Percentiles rank a stretch among this genome's conserved stretches.
Evolutionary conservation across 53 echinoderm and acorn worm genomes (phyloP).

Genomic region (Apostichopus leukothele): DNA sequence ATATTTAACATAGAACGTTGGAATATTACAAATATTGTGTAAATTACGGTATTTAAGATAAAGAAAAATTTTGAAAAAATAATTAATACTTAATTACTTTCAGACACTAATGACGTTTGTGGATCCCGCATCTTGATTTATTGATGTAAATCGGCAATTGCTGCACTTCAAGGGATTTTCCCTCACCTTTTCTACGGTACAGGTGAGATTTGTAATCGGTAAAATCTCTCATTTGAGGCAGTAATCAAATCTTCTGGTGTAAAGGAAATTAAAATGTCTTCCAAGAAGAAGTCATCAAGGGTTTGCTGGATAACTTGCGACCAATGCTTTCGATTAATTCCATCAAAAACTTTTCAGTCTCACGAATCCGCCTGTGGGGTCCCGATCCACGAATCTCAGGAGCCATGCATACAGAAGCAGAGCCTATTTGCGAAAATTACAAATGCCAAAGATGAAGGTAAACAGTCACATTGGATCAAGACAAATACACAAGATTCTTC

Average conservation of each 20-base stretch:
- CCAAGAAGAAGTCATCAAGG: constrained; percentile 27
- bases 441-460: constrained; percentile 36
- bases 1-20: too few relatives aligned
- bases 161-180: neutral
- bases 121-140: neutral
- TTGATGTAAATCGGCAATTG: neutral
- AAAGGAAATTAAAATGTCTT: constrained; percentile 8
- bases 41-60: too few relatives aligned
- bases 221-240: neutral
- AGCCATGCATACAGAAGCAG: neutral
- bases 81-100: too few relatives aligned
- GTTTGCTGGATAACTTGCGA: constrained; percentile 17
- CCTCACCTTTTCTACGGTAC: neutral
- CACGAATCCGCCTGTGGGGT: neutral
- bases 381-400: neutral
- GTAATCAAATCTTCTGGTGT: neutral
- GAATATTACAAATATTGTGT: too few relatives aligned
- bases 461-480: neutral
- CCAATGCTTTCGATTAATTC: constrained; percentile 3
- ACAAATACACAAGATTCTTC: too few relatives aligned
- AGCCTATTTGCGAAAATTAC: neutral
- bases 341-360: neutral
- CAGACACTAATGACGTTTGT: too few relatives aligned
- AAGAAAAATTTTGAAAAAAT: too few relatives aligned
- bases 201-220: neutral